phyloP scores from a whole-genome alignment of 2,113 vertebrate genomes.

The Trichechus manatus region DNA sequence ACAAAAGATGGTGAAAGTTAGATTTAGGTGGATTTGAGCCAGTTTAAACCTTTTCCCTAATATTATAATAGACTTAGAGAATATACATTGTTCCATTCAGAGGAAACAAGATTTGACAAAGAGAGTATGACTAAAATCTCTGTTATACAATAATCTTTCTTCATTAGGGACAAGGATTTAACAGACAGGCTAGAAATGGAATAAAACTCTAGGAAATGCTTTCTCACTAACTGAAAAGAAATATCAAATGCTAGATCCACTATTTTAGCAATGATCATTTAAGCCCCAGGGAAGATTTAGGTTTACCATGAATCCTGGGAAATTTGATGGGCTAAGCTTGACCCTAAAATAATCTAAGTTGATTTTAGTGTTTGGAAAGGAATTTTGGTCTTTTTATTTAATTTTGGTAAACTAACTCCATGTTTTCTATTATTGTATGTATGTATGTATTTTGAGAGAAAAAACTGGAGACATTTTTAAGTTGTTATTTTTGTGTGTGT shows the following conservation, averaged over 20 bases:
- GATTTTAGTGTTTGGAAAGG: not conserved
- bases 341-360: not conserved
- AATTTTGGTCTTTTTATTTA: conserved; percentile 49
- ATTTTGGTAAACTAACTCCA: not conserved
- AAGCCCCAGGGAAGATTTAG: not conserved
- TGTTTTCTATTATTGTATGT: not conserved
- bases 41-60: not conserved
- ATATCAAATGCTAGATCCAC: not conserved
- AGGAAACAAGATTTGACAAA: not conserved
- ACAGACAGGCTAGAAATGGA: not conserved
- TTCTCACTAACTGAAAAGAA: not conserved
- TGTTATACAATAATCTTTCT: not conserved
- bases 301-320: not conserved
- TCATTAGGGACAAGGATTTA: not conserved
- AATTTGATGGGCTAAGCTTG: not conserved
- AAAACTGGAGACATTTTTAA: not conserved
- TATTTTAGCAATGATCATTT: not conserved
- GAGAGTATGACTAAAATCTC: not conserved
- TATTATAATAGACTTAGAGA: not conserved
- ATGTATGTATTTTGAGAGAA: not conserved
- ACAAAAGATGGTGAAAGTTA: conserved; percentile 23
- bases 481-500: not conserved
- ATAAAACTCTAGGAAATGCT: conserved; percentile 17
- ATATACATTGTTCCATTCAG: not conserved
- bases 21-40: not conserved